Evolutionary conservation across 2,797 vertebrate species (phyloP).

Genomic region (Chanos chanos): DNA sequence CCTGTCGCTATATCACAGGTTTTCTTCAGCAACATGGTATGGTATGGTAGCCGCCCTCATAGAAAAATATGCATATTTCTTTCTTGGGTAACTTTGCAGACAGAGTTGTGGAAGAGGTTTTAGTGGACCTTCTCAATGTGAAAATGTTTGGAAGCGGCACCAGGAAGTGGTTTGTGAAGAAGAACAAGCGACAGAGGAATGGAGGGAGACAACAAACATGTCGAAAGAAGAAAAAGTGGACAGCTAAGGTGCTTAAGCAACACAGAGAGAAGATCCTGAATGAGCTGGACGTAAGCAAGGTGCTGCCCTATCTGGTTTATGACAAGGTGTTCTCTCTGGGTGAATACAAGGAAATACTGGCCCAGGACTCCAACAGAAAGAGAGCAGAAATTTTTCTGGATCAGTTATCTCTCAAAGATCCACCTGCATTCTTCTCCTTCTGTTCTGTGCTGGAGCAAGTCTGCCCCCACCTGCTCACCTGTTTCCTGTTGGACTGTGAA

Average conservation of each 20-base stretch:
- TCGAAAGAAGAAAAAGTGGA: constrained; percentile 70
- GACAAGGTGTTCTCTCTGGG: constrained; percentile 82
- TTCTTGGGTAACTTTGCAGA: constrained; percentile 53
- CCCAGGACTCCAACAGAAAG: constrained; percentile 67
- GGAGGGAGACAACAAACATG: constrained; percentile 61
- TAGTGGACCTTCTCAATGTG: constrained; percentile 51
- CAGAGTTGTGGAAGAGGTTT: constrained; percentile 53
- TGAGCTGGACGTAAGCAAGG: constrained; percentile 77
- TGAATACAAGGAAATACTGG: constrained; percentile 85
- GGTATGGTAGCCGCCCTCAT: constrained; percentile 50
- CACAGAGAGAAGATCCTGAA: constrained; percentile 77
- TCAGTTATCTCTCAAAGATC: constrained; percentile 81
- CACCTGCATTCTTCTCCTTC: constrained; percentile 80
- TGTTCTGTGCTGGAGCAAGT: constrained; percentile 85
- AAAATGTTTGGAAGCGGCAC: constrained; percentile 79
- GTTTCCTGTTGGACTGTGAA: constrained; percentile 83
- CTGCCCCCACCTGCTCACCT: constrained; percentile 84
- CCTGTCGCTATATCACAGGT: constrained; percentile 59
- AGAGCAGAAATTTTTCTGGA: constrained; percentile 80
- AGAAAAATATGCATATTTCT: constrained; percentile 65
- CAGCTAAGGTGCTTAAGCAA: constrained; percentile 70
- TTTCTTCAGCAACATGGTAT: constrained; percentile 51
- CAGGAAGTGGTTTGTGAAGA: constrained; percentile 78
- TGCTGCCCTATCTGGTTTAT: constrained; percentile 82
- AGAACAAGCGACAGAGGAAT: constrained; percentile 66